Evolutionary conservation across 2,113 vertebrate species (phyloP).

Genomic region (Emydura subglobosa): DNA sequence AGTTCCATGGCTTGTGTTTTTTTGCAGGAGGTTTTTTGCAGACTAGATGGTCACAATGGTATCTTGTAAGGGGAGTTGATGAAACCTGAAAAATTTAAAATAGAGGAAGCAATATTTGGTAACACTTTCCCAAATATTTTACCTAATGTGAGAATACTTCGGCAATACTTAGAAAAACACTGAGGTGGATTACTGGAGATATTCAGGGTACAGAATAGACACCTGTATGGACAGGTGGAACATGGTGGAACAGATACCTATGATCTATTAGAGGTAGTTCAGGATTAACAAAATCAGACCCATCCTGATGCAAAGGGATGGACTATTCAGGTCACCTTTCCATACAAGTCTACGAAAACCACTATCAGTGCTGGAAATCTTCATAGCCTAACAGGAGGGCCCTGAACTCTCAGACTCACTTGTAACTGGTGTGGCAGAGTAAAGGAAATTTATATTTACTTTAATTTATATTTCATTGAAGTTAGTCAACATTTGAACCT

Average conservation of each 20-base stretch:
- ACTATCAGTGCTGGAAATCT: slow-evolving; percentile 15
- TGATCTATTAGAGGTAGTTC: not conserved
- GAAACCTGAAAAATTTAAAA: too few species aligned
- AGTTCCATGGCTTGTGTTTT: too few species aligned
- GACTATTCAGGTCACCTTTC: slow-evolving; percentile 24
- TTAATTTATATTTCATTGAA: not conserved
- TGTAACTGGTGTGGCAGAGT: not conserved
- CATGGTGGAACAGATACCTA: too few species aligned
- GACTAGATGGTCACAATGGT: too few species aligned
- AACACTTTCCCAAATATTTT: too few species aligned
- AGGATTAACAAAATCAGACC: not conserved
- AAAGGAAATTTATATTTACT: slow-evolving; percentile 8
- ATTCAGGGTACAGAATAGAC: not conserved
- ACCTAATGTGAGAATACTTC: not conserved
- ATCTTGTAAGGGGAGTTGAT: too few species aligned
- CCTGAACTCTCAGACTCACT: not conserved
- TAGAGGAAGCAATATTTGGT: too few species aligned
- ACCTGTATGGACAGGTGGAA: too few species aligned
- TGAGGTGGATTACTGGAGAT: not conserved
- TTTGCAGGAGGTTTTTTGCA: too few species aligned
- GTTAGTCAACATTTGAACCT: too few species aligned
- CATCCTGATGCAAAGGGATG: not conserved
- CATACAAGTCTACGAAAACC: not conserved
- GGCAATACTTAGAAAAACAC: not conserved
- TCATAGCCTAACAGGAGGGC: not conserved